Percentiles rank a stretch among this genome's conserved stretches.
Conservation (phyloP, 2,113 vertebrate genomes). For the Dascyllus trimaculatus region DNA sequence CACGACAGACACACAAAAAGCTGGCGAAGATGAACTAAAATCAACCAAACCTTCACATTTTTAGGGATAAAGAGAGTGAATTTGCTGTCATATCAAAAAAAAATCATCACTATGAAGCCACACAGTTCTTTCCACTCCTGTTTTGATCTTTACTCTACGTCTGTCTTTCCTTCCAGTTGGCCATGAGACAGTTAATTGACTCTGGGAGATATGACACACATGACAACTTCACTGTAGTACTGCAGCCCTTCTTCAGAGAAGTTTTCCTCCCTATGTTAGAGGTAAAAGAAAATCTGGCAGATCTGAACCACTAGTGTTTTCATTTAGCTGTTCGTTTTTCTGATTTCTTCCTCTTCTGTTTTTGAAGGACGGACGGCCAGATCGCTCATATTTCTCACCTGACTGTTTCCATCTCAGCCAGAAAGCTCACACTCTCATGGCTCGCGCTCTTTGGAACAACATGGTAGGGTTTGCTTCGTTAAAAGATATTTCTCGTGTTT, state of each 20-base stretch:
- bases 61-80: not conserved
- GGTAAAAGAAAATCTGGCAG: slow-evolving; percentile 71
- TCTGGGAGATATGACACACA: slow-evolving; percentile 84
- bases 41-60: not conserved
- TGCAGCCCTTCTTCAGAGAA: slow-evolving; percentile 88
- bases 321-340: not conserved
- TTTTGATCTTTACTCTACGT: not conserved
- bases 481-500: not conserved
- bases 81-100: not conserved
- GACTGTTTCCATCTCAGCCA: slow-evolving; percentile 93
- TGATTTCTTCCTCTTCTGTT: not conserved
- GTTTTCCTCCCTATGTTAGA: slow-evolving; percentile 50
- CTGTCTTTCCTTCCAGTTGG: slow-evolving; percentile 75
- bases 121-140: not conserved
- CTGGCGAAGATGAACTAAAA: no score
- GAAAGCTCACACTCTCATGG: slow-evolving; percentile 90
- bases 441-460: slow-evolving; percentile 92
- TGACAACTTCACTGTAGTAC: slow-evolving; percentile 87
- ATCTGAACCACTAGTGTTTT: not conserved
- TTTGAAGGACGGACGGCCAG: slow-evolving; percentile 86
- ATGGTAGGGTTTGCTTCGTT: slow-evolving; percentile 82
- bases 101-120: not conserved
- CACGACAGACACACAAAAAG: no score
- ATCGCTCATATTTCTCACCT: slow-evolving; percentile 90
- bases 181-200: slow-evolving; percentile 82